Conservation (phyloP, 2,888 invertebrate species). For the Anoncus sp. region DNA sequence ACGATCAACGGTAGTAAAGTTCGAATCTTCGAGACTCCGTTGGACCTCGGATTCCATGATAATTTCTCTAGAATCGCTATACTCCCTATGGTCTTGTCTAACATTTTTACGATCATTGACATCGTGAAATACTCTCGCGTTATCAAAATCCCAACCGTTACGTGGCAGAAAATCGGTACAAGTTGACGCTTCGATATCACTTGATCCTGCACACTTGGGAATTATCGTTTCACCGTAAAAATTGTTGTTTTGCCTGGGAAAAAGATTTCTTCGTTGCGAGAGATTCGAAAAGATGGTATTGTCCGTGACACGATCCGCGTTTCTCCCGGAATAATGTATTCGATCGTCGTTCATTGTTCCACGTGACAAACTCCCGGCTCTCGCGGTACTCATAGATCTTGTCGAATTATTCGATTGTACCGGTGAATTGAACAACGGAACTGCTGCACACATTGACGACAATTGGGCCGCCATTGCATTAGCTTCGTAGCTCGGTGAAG, state of each 20-base stretch:
- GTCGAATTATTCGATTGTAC: slow-evolving; percentile 30
- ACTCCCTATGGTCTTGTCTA: not conserved
- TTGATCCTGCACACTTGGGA: not conserved
- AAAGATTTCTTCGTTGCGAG: slow-evolving; percentile 63
- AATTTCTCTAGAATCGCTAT: not conserved
- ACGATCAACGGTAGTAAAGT: slow-evolving; percentile 55
- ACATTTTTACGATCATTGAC: slow-evolving; percentile 12
- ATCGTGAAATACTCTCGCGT: slow-evolving; percentile 18
- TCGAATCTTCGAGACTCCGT: slow-evolving; percentile 21
- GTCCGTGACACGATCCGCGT: not conserved
- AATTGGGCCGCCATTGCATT: not conserved
- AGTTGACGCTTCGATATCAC: slow-evolving; percentile 3
- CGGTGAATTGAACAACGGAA: slow-evolving; percentile 26
- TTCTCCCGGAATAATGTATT: slow-evolving; percentile 1
- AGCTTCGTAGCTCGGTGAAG: slow-evolving; percentile 5
- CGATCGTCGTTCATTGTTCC: slow-evolving; percentile 68
- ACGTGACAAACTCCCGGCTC: slow-evolving; percentile 18
- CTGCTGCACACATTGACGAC: slow-evolving; percentile 16
- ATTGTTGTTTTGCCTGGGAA: slow-evolving; percentile 49
- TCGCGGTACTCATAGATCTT: slow-evolving; percentile 17
- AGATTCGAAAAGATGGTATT: slow-evolving; percentile 62
- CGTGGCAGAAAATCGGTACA: slow-evolving; percentile 29
- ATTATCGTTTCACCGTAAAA: slow-evolving; percentile 29
- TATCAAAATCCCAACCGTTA: slow-evolving; percentile 61
- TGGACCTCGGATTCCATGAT: not conserved